Percentiles rank a stretch among this genome's conserved stretches.
phyloP scores from a whole-genome alignment of 2,113 vertebrate species.

The Hippocampus zosterae region DNA sequence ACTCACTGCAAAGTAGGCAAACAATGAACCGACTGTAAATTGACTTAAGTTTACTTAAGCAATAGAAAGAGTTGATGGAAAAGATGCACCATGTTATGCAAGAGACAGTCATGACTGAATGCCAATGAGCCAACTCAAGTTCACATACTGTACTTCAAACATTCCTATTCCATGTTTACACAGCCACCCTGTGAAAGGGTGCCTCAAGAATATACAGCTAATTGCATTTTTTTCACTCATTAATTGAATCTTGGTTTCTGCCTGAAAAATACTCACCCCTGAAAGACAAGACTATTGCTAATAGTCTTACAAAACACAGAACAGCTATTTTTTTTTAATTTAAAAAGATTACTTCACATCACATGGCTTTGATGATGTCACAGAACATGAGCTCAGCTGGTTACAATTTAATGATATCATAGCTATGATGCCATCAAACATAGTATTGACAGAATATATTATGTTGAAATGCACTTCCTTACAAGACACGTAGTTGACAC shows the following conservation, averaged over 20 bases:
- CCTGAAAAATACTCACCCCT: neutral
- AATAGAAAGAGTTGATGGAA: slow-evolving; percentile 26
- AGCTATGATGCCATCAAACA: slow-evolving; percentile 6
- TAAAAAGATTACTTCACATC: slow-evolving; percentile 2
- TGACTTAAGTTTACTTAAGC: neutral
- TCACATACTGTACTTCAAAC: slow-evolving; percentile 21
- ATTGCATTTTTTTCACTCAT: neutral
- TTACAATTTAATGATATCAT: slow-evolving; percentile 3
- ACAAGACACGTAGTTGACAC: neutral
- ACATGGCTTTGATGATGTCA: slow-evolving; percentile 11
- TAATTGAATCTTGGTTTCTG: neutral
- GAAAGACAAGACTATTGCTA: neutral
- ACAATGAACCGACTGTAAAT: slow-evolving; percentile 18
- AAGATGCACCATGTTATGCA: slow-evolving; percentile 30
- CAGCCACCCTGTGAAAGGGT: rapidly evolving
- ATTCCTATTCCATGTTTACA: slow-evolving; percentile 17
- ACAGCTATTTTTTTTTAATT: neutral
- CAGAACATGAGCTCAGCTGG: neutral
- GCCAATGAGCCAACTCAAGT: neutral
- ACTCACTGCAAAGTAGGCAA: neutral
- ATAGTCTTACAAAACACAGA: neutral
- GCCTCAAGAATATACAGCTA: neutral
- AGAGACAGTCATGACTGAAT: slow-evolving; percentile 17
- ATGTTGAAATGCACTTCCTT: neutral
- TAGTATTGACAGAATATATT: neutral